Percentiles rank a stretch among this genome's conserved stretches.
Evolutionary conservation across 2,113 vertebrate genomes (phyloP).

Genomic region (Petrocephalus microphthalmus): DNA sequence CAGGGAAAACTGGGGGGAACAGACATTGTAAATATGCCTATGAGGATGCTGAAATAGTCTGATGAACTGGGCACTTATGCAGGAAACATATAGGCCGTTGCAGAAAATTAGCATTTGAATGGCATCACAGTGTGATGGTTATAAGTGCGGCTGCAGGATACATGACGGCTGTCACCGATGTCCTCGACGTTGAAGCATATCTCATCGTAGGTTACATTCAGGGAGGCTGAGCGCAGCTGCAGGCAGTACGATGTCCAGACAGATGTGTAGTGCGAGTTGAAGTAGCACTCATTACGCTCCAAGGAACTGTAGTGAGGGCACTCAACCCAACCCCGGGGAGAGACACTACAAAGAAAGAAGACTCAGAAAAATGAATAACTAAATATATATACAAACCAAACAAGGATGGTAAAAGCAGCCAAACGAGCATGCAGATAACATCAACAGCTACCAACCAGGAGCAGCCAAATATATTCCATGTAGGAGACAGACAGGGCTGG

Average conservation of each 20-base stretch:
- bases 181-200: conserved; percentile 70
- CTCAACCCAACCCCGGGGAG: conserved; percentile 67
- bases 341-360: conserved; percentile 12
- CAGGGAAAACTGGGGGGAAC: conserved; percentile 70
- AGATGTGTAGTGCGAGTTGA: conserved; percentile 73
- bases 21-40: conserved; percentile 27
- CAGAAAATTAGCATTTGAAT: not conserved
- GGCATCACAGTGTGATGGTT: not conserved
- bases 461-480: not conserved
- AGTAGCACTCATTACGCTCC: conserved; percentile 78
- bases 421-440: not conserved
- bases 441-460: not conserved
- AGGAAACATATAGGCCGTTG: not conserved
- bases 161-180: conserved; percentile 67
- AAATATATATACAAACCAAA: not conserved
- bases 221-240: conserved; percentile 64
- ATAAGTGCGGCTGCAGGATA: not conserved
- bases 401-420: not conserved
- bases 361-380: not conserved
- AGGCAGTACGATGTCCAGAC: conserved; percentile 77
- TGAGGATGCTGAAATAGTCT: not conserved
- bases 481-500: not conserved
- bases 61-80: not conserved
- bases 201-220: conserved; percentile 63
- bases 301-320: conserved; percentile 80